A percentile compares a stretch with the other conserved stretches of the same genome.
phyloP scores from a whole-genome alignment of 64 coral and sea anemone species.

The Catalaphyllia jardinei region DNA sequence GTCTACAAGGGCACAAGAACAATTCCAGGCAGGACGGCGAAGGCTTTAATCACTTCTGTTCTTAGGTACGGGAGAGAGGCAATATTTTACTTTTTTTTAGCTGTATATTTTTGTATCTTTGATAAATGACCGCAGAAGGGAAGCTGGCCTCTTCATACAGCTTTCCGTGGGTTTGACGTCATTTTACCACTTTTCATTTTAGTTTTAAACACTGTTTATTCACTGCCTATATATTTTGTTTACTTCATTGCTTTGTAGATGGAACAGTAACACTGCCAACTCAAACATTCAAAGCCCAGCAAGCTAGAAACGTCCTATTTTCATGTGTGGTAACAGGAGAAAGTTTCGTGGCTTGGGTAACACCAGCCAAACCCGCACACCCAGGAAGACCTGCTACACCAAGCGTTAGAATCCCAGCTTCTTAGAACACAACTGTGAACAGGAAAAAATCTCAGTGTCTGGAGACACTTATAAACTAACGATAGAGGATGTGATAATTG shows the following conservation, averaged over 20 bases:
- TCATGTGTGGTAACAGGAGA: background rate
- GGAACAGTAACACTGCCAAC: background rate
- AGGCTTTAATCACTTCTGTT: no score
- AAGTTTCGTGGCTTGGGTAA: background rate
- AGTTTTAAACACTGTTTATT: no score
- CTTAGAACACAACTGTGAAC: background rate
- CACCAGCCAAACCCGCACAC: constrained; percentile 1
- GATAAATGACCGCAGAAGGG: no score
- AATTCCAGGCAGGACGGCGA: no score
- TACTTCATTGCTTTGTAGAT: background rate
- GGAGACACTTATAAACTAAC: background rate
- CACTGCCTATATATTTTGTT: background rate
- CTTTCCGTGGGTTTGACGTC: no score
- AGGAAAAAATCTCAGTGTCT: background rate
- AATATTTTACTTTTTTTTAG: no score
- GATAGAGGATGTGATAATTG: background rate
- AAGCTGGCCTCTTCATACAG: no score
- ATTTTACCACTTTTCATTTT: no score
- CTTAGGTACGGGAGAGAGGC: no score
- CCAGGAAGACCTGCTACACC: background rate
- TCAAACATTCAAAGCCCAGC: background rate
- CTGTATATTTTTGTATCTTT: no score
- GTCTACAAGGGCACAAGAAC: no score
- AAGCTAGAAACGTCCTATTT: background rate
- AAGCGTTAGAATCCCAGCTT: background rate